Evolutionary conservation across 1,140 invertebrate species (phyloP).

Genomic region (Melitaea cinxia): DNA sequence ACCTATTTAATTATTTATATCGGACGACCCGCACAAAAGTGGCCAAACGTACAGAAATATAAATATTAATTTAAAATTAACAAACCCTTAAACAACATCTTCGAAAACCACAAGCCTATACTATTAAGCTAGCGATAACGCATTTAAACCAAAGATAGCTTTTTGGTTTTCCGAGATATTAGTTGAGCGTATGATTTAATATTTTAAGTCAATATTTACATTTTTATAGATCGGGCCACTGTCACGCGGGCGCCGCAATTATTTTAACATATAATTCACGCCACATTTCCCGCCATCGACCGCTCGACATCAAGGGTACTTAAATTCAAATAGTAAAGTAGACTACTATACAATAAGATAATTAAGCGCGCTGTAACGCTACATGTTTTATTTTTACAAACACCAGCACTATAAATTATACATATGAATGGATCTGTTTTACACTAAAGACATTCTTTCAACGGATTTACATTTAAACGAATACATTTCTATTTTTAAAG

Average conservation of each 20-base stretch:
- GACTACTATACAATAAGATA: constrained; percentile 19
- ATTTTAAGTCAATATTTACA: no score
- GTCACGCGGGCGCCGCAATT: no score
- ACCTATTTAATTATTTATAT: constrained; percentile 14
- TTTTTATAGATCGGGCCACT: no score
- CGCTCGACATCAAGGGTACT: constrained; percentile 9
- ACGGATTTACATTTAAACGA: not conserved
- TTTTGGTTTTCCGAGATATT: no score
- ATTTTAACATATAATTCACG: constrained; percentile 16
- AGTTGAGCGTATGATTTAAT: no score
- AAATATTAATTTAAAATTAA: no score
- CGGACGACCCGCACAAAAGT: no score
- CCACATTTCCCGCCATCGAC: constrained; percentile 14
- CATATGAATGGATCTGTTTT: not conserved
- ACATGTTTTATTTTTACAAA: constrained; percentile 17
- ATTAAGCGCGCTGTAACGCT: constrained; percentile 16
- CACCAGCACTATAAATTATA: constrained; percentile 3
- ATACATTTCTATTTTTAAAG: constrained; percentile 3
- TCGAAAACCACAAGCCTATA: no score
- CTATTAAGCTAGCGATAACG: no score
- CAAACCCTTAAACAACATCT: no score
- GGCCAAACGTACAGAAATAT: no score
- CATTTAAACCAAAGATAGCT: no score
- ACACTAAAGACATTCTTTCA: not conserved
- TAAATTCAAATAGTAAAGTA: constrained; percentile 13